Conservation (phyloP, 2,113 vertebrate genomes). For the Corvus cornix region DNA sequence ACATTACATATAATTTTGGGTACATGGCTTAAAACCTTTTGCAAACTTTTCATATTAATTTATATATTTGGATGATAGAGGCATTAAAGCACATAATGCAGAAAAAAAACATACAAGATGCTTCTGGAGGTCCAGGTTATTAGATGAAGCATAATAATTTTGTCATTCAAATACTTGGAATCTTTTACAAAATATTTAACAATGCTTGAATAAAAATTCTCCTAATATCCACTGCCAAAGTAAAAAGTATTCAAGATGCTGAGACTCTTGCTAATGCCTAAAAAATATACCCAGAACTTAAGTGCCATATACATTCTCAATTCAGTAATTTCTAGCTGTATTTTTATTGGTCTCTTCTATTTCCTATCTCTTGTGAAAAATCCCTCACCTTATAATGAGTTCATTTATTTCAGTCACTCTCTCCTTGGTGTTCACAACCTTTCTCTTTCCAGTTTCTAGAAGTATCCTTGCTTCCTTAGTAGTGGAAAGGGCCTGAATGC, state of each 20-base stretch:
- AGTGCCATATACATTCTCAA: background rate
- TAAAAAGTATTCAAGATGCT: background rate
- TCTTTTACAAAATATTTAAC: background rate
- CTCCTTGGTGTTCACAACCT: background rate
- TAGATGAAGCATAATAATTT: background rate
- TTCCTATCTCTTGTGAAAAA: background rate
- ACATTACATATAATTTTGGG: background rate
- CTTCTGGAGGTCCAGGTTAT: background rate
- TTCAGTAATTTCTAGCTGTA: background rate
- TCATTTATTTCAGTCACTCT: background rate
- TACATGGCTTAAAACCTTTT: background rate
- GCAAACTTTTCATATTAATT: background rate
- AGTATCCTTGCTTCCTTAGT: background rate
- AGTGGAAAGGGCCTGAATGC: background rate
- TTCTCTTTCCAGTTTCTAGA: background rate
- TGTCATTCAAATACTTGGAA: background rate
- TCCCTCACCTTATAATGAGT: background rate
- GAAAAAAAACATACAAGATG: background rate
- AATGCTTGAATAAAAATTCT: background rate
- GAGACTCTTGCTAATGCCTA: background rate
- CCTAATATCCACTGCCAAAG: background rate
- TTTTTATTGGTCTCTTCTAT: background rate
- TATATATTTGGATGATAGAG: background rate
- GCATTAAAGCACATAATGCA: background rate
- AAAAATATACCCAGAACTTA: background rate